Conservation (phyloP, 2,113 vertebrate genomes). For the Pandion haliaetus region DNA sequence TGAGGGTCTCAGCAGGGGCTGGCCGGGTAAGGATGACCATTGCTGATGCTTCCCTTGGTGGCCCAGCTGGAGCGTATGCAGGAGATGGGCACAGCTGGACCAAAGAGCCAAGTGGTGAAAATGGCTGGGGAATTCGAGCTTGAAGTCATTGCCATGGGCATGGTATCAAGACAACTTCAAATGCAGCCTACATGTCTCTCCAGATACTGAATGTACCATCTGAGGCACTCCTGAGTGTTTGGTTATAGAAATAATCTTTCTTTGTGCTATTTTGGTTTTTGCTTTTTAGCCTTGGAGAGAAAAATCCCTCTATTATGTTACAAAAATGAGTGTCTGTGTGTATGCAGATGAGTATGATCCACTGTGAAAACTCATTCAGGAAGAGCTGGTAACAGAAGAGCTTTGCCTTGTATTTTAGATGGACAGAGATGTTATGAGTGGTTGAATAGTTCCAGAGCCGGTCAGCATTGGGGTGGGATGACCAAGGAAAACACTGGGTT, state of each 20-base stretch:
- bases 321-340: not conserved
- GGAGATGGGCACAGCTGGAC: not conserved
- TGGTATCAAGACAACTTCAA: not conserved
- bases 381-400: not conserved
- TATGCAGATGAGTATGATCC: not conserved
- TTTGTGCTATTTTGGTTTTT: not conserved
- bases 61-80: not conserved
- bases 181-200: not conserved
- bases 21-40: not conserved
- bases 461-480: not conserved
- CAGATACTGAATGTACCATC: not conserved
- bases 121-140: not conserved
- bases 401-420: not conserved
- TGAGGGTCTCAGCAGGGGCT: not conserved
- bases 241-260: not conserved
- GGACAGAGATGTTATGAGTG: not conserved
- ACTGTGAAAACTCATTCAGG: not conserved
- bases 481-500: not conserved
- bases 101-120: not conserved
- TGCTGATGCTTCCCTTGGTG: not conserved
- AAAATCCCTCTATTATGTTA: not conserved
- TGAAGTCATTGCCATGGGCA: not conserved
- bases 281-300: not conserved
- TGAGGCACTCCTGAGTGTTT: not conserved
- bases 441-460: not conserved